Percentiles rank a stretch among this genome's conserved stretches.
These are phyloP conservation scores for Calameuta filiformis DNA, from an alignment of 2,888 invertebrate genomes.

Conservation along the genomic window DNA sequence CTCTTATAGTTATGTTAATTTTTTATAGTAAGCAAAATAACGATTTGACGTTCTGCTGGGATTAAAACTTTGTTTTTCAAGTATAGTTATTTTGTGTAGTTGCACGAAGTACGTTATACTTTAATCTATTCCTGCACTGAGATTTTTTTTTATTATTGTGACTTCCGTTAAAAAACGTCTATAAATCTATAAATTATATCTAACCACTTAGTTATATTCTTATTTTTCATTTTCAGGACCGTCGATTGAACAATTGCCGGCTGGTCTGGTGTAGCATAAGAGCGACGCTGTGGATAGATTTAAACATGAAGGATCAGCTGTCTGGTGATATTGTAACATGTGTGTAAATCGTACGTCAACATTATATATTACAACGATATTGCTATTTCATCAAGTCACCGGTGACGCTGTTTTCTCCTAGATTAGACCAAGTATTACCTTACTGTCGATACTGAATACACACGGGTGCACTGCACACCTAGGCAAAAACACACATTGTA, in stretches of 20 bases:
- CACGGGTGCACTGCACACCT: neutral
- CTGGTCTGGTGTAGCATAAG: slow-evolving; percentile 32
- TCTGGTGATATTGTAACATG: slow-evolving; percentile 19
- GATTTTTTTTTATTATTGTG: neutral
- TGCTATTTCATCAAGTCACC: slow-evolving; percentile 16
- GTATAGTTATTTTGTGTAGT: neutral
- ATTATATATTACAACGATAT: slow-evolving; percentile 3
- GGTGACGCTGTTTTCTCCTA: slow-evolving; percentile 21
- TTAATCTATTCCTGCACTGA: neutral
- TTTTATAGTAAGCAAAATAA: neutral
- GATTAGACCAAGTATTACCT: slow-evolving; percentile 35
- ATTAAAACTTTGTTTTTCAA: neutral
- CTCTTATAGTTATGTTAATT: neutral
- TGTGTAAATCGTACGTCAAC: slow-evolving; percentile 25
- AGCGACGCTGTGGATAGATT: slow-evolving; percentile 42
- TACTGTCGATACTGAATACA: slow-evolving; percentile 9
- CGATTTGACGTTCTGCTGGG: neutral
- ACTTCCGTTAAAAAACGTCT: neutral
- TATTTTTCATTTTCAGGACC: slow-evolving; percentile 42
- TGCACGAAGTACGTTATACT: neutral
- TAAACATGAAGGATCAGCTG: slow-evolving; percentile 22
- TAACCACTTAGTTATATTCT: neutral
- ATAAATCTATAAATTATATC: neutral
- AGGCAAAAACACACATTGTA: neutral
- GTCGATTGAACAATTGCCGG: slow-evolving; percentile 50